Conservation (phyloP, 2,797 vertebrate genomes). For the Nothura maculosa region DNA sequence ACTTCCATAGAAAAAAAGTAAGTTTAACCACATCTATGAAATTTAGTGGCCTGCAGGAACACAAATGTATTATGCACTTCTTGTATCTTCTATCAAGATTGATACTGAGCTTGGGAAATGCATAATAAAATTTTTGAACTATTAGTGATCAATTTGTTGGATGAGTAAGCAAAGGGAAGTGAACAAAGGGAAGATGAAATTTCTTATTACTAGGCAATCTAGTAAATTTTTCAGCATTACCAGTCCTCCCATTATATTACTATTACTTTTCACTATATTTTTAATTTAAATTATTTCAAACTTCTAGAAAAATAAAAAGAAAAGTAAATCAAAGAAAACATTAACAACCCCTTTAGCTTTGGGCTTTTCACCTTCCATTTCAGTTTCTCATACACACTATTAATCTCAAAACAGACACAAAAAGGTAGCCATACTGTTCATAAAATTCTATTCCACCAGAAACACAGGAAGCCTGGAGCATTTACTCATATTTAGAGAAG, state of each 20-base stretch:
- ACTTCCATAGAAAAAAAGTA: not conserved
- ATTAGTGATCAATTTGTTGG: not conserved
- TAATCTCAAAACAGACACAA: not conserved
- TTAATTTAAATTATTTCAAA: not conserved
- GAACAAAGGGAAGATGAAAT: not conserved
- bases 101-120: not conserved
- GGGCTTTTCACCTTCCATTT: not conserved
- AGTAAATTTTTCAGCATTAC: not conserved
- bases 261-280: not conserved
- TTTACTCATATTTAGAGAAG: not conserved
- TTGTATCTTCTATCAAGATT: not conserved
- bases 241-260: not conserved
- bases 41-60: not conserved
- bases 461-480: not conserved
- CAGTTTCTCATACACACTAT: rapidly evolving
- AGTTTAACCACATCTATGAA: not conserved
- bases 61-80: not conserved
- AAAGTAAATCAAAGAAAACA: not conserved
- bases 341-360: not conserved
- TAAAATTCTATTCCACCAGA: not conserved
- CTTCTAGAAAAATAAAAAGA: not conserved
- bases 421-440: not conserved
- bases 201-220: not conserved
- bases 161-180: not conserved
- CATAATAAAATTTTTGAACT: not conserved